Conservation (phyloP, 37 sponge, comb jelly and placozoan species). For the Chondrosia reniformis region DNA sequence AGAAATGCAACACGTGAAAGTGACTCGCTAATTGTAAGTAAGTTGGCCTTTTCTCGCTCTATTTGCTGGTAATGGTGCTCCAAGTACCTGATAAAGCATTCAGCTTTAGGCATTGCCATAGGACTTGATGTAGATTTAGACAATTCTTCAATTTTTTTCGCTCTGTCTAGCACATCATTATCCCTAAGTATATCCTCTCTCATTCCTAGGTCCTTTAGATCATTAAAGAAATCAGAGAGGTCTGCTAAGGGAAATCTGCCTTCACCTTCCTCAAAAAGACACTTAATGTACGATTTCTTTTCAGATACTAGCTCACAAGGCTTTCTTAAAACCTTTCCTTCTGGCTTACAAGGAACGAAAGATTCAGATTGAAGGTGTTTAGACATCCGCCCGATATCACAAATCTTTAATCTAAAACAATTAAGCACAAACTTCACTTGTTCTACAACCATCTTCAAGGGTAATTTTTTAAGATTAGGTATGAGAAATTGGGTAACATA, state of each 20-base stretch:
- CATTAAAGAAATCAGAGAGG: background rate
- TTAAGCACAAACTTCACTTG: constrained; percentile 26
- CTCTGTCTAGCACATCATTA: constrained; percentile 5
- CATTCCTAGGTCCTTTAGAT: constrained; percentile 36
- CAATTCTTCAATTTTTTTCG: background rate
- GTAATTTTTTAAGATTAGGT: constrained; percentile 23
- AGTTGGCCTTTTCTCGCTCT: background rate
- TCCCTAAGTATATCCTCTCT: constrained; percentile 14
- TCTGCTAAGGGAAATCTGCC: constrained; percentile 42
- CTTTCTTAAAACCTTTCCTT: constrained; percentile 4
- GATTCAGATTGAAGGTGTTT: background rate
- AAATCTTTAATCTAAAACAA: background rate
- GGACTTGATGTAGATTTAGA: background rate
- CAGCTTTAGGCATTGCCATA: background rate
- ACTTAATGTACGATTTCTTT: background rate
- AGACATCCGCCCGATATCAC: background rate
- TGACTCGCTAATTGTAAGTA: no score
- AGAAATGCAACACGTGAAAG: constrained; percentile 36
- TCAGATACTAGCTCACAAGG: constrained; percentile 1
- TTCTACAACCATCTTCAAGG: background rate
- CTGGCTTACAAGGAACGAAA: background rate
- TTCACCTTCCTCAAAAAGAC: constrained; percentile 27
- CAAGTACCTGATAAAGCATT: background rate
- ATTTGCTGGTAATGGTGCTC: background rate
- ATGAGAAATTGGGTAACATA: constrained; percentile 33